phyloP scores from a whole-genome alignment of 2,113 vertebrate genomes.

The Potamarius usumacintae region DNA sequence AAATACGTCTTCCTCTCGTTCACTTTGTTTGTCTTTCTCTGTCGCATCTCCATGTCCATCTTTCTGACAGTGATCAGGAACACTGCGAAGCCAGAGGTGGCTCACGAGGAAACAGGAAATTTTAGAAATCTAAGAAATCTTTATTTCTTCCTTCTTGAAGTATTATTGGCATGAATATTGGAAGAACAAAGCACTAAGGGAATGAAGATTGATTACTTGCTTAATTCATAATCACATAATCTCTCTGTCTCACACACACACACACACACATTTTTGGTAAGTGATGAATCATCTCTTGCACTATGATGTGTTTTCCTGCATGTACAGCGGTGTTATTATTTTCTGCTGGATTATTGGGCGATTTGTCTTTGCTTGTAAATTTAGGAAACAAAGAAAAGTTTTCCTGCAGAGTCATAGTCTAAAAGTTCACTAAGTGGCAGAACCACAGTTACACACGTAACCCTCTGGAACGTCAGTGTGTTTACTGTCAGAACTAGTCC shows the following conservation, averaged over 20 bases:
- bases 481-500: background rate
- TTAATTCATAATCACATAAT: conserved; percentile 1
- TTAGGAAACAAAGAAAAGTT: background rate
- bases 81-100: background rate
- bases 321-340: background rate
- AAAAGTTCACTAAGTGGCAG: background rate
- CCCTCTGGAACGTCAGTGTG: background rate
- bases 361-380: background rate
- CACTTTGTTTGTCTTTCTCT: background rate
- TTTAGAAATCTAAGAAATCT: background rate
- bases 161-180: background rate
- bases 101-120: background rate
- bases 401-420: background rate
- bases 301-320: background rate
- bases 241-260: background rate
- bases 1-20: too few relatives aligned
- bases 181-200: background rate
- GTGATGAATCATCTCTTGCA: background rate
- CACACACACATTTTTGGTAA: background rate
- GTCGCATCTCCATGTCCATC: background rate
- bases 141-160: background rate
- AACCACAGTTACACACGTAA: background rate
- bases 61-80: background rate
- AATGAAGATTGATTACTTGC: background rate
- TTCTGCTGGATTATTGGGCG: background rate